Percentiles rank a stretch among this genome's conserved stretches.
These are phyloP conservation scores for Pseudococcus viburni DNA, from an alignment of 2,888 invertebrate species.

Conservation along the genomic window DNA sequence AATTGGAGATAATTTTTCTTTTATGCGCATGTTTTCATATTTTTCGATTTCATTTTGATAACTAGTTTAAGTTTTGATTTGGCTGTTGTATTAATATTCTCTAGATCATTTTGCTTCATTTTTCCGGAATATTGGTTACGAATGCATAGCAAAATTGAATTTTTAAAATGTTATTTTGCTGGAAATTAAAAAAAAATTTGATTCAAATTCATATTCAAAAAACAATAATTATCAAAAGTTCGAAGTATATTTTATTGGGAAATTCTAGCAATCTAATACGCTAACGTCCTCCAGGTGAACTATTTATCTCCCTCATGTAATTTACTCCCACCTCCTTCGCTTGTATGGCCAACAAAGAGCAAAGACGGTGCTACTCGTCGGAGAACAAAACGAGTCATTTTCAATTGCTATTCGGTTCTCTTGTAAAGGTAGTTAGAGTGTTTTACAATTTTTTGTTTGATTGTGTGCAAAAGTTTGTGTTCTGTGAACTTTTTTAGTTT, in stretches of 20 bases:
- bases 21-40: too few species aligned
- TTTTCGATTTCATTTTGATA: too few species aligned
- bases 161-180: too few species aligned
- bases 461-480: background rate
- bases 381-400: slow-evolving; percentile 56
- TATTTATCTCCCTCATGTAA: slow-evolving; percentile 38
- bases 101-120: too few species aligned
- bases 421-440: slow-evolving; percentile 22
- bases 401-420: slow-evolving; percentile 50
- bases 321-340: slow-evolving; percentile 52
- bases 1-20: background rate
- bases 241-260: background rate
- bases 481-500: background rate
- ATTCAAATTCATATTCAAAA: too few species aligned
- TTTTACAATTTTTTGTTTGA: background rate
- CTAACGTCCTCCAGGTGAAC: slow-evolving; percentile 50
- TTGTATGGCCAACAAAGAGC: slow-evolving; percentile 50
- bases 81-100: too few species aligned
- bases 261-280: background rate
- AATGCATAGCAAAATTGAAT: too few species aligned
- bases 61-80: too few species aligned
- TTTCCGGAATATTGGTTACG: too few species aligned
- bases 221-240: too few species aligned
- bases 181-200: too few species aligned
- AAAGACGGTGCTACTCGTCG: slow-evolving; percentile 33